Conservation (phyloP, 2,888 invertebrate species). For the Diloba caeruleocephala region DNA sequence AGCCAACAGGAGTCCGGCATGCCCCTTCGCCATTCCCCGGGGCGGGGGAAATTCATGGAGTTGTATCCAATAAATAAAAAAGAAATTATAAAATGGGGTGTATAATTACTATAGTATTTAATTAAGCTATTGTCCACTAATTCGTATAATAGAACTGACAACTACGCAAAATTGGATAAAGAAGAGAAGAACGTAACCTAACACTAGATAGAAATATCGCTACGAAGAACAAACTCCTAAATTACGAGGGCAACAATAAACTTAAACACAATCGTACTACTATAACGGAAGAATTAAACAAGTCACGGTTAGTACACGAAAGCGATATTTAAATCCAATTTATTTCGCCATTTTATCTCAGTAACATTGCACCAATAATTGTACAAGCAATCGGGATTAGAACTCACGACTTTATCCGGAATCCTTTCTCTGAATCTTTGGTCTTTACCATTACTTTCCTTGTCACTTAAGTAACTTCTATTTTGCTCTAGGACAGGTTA, state of each 20-base stretch:
- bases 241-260: constrained; percentile 15
- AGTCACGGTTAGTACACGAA: constrained; percentile 38
- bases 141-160: too few relatives aligned
- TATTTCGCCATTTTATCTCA: constrained; percentile 46
- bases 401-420: constrained; percentile 41
- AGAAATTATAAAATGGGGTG: too few relatives aligned
- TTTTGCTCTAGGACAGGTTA: not conserved
- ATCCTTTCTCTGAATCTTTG: constrained; percentile 47
- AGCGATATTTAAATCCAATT: constrained; percentile 45
- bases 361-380: constrained; percentile 40
- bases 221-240: constrained; percentile 3
- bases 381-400: constrained; percentile 43
- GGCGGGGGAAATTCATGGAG: too few relatives aligned
- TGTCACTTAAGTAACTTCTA: constrained; percentile 7
- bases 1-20: too few relatives aligned
- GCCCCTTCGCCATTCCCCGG: too few relatives aligned
- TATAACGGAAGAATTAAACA: constrained; percentile 31
- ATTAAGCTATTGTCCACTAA: too few relatives aligned
- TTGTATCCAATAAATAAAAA: too few relatives aligned
- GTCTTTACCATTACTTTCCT: constrained; percentile 41
- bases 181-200: not conserved
- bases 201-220: not conserved
- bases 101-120: too few relatives aligned
- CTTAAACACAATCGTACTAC: constrained; percentile 20
- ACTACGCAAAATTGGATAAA: too few relatives aligned